Base-by-base conservation (phyloP, 2,797 vertebrate species). In the Capromys pilorides region DNA sequence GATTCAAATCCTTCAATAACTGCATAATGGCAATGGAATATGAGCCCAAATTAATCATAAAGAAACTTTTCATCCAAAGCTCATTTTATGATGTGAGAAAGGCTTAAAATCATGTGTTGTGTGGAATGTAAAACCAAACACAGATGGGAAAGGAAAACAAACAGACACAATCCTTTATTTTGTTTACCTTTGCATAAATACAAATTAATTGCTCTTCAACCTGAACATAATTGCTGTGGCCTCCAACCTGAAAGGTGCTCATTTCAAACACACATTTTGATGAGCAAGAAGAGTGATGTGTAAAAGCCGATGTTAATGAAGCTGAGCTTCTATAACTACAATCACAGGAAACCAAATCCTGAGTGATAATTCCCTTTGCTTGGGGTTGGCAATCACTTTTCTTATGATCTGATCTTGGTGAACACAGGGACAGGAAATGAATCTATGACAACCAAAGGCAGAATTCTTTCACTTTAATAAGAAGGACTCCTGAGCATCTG, bases 121-220 rank as follows among this genome's bases (percentile, higher is more conserved):
- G 10, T 73, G 82, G 45, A 94, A 81, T 33, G 21, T 7, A 18
- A 54, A 90, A 82, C 54, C 82, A 73, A 91, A 88, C 14, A 8
- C 28, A 62, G 67, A 80, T 2, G 26, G 59, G 66, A 41, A 73
- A 67, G 86, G n/a, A 71, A 95, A 92, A 94, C 73, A 85, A 45
- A 59, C 28, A 91, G 66, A 88, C 59, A 90, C 28, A 61, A 59
- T 88, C 41, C 78, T 81, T 83, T 92, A 84, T 88, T 94, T 80
- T 93, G 91, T 93, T 94, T 94, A 91, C 69, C 86, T 91, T 94
- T 61, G 82, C 78, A 28, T 91, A 90, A 92, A 83, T 66, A 80
- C 86, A 91, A 93, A 96, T 87, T 82, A 96, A 96, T 86, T 91
- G 91, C 83, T 95, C 59, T 94, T 91, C 89, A 93, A 88, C 66